Evolutionary conservation across 2,797 vertebrate species (phyloP).

Genomic region (Mus minutoides): DNA sequence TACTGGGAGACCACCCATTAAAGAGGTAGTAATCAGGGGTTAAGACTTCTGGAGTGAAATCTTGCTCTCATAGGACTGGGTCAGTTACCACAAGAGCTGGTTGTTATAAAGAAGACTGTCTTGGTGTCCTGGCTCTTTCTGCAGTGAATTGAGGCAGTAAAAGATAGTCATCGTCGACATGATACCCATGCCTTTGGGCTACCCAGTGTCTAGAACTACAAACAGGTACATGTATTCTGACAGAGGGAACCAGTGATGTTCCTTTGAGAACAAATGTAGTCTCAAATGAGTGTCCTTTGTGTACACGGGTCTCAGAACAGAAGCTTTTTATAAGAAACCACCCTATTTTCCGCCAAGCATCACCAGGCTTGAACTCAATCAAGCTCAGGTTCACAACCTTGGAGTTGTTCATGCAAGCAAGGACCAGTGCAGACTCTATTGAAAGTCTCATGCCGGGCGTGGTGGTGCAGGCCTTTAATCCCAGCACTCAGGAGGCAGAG

Average conservation of each 20-base stretch:
- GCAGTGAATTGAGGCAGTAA: neutral
- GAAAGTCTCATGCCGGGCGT: too few species aligned
- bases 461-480: too few species aligned
- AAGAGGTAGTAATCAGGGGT: too few species aligned
- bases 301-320: neutral
- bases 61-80: neutral
- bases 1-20: neutral
- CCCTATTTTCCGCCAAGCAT: neutral
- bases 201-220: neutral
- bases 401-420: conserved; percentile 53
- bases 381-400: neutral
- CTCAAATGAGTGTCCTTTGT: neutral
- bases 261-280: conserved; percentile 40
- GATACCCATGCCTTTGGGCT: too few species aligned
- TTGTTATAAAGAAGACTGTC: neutral
- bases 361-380: neutral
- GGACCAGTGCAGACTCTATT: conserved; percentile 14
- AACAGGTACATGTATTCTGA: neutral
- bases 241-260: neutral
- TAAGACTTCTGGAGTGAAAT: neutral
- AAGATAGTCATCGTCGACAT: neutral
- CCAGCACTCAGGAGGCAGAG: too few species aligned
- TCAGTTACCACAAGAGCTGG: neutral
- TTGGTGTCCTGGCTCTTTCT: neutral
- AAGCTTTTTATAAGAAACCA: neutral